Evolutionary conservation across 2,888 invertebrate genomes (phyloP).

Genomic region (Cataglyphis cursor): DNA sequence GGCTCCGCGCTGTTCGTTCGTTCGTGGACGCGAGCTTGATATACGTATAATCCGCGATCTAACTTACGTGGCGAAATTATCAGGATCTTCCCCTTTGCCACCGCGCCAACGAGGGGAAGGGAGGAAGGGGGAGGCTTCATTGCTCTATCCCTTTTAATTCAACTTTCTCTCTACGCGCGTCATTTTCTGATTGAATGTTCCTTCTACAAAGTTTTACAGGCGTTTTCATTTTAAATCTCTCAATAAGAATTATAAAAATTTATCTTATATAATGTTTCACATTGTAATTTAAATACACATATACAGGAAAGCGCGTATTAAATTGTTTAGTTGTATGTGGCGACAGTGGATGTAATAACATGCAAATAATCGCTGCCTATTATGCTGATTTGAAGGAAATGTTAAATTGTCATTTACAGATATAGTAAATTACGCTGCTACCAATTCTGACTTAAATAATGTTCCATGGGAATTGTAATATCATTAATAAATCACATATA

Average conservation of each 20-base stretch:
- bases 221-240: not conserved
- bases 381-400: slow-evolving; percentile 49
- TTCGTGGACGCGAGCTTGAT: slow-evolving; percentile 74
- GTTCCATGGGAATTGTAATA: slow-evolving; percentile 49
- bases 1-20: slow-evolving; percentile 74
- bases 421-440: slow-evolving; percentile 44
- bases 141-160: slow-evolving; percentile 32
- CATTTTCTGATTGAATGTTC: slow-evolving; percentile 52
- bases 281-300: not conserved
- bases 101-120: slow-evolving; percentile 9
- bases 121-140: not conserved
- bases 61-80: slow-evolving; percentile 78
- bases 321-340: not conserved
- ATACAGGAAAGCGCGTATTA: not conserved
- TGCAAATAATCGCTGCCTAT: slow-evolving; percentile 26
- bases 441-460: slow-evolving; percentile 43
- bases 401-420: slow-evolving; percentile 53
- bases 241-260: not conserved
- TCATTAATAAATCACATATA: slow-evolving; percentile 35
- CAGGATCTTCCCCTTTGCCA: slow-evolving; percentile 55
- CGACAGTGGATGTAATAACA: not conserved
- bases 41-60: slow-evolving; percentile 80
- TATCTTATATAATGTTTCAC: not conserved
- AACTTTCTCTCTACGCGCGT: not conserved
- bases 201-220: slow-evolving; percentile 18